Evolutionary conservation across 2,888 invertebrate species (phyloP), one percentile per base, ranked within the genome.

Genomic region (Poecilobothrus nobilitatus): DNA sequence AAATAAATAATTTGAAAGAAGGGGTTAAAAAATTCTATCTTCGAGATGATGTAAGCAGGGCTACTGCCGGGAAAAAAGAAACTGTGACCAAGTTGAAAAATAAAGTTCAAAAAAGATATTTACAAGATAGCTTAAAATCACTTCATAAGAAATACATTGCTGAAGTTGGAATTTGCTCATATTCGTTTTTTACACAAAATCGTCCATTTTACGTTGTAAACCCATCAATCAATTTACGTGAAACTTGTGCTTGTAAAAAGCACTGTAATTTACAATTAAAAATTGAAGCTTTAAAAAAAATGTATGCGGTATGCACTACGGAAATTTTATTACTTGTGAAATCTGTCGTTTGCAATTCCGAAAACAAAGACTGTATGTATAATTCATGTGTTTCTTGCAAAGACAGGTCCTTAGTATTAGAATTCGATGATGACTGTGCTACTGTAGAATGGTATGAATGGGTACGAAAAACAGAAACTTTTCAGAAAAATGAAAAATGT

Each of bases 51-150:
- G 63, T 63, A 10, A 63, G 63, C 12, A 5, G 20, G 5, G 61
- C 61, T 20, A 62, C 61, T 62, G 61, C 61, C 4, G 63, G 63
- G 21, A 27, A 63, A 63, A 63, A 63, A 22, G 63, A 63, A 63
- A 63, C 63, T 10, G 18, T 12, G 4, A 63, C 63, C 3, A 62
- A 62, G n/a, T 62, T 62, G 2, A 22, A 63, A 63, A 21, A 63
- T 4, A 63, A 63, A 63, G 22, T 63, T 1, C 63, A 63, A 22
- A 63, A 63, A 63, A 7, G 10, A 63, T 63, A 63, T n/a, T 10
- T 63, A 5, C 22, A 9, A 5, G 63, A 63, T 4, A 63, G 9
- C 3, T 5, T 12, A 63, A 12, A 9, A 63, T 22, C 21, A 3
- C 22, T 63, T 12, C 22, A 63, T 22, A 63, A 63, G 9, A 63